Evolutionary conservation across 2,888 invertebrate species (phyloP).

Genomic region (Xanthorhoe spadicearia): DNA sequence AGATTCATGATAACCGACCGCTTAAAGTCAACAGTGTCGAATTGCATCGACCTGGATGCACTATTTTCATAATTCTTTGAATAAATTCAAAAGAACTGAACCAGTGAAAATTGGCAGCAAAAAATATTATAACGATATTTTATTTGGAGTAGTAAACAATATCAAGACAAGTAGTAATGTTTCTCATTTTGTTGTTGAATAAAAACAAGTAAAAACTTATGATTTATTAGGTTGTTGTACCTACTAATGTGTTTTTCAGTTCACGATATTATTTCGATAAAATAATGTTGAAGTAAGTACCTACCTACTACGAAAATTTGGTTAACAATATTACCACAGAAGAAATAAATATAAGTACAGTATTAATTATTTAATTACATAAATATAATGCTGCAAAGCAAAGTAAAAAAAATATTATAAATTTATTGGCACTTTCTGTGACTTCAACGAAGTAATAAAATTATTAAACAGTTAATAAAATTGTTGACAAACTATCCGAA

Average conservation of each 20-base stretch:
- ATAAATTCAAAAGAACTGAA: neutral
- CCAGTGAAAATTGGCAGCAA: neutral
- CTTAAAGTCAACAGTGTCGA: slow-evolving; percentile 31
- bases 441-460: neutral
- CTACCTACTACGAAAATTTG: no score
- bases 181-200: no score
- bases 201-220: no score
- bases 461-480: neutral
- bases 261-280: no score
- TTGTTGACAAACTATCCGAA: neutral
- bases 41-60: slow-evolving; percentile 17
- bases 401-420: neutral
- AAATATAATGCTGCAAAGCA: neutral
- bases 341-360: no score
- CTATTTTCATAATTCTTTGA: slow-evolving; percentile 11
- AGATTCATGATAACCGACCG: slow-evolving; percentile 24
- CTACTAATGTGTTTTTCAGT: no score
- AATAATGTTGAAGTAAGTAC: no score
- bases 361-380: no score
- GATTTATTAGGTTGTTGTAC: no score
- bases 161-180: no score
- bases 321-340: no score
- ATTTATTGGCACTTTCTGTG: neutral
- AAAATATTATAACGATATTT: neutral
- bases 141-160: neutral